Evolutionary conservation across 2,888 invertebrate genomes (phyloP).

Genomic region (Eupeodes luniger): DNA sequence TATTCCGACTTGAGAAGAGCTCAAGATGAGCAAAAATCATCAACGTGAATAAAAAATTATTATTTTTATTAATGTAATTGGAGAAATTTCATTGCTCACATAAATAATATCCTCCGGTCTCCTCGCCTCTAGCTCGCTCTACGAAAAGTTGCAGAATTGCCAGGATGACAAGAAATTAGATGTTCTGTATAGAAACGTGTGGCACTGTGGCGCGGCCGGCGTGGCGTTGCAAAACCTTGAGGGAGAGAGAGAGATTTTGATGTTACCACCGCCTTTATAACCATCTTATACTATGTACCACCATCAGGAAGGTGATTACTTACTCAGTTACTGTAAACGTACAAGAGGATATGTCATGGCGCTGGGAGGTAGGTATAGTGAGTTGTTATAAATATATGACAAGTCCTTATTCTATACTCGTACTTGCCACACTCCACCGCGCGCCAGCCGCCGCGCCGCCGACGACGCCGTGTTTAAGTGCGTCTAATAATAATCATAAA

Average conservation of each 20-base stretch:
- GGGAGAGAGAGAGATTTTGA: background rate
- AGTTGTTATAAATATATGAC: background rate
- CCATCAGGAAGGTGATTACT: constrained; percentile 55
- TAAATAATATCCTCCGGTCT: constrained; percentile 49
- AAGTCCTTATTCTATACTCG: background rate
- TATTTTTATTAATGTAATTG: constrained; percentile 74
- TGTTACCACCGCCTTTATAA: constrained; percentile 19
- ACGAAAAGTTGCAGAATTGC: constrained; percentile 55
- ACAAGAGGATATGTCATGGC: constrained; percentile 57
- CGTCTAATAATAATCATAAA: constrained; percentile 76
- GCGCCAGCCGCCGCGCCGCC: too few relatives aligned
- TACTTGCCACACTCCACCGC: background rate
- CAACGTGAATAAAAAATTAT: constrained; percentile 73
- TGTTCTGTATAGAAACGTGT: background rate
- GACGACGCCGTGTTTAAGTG: constrained; percentile 59
- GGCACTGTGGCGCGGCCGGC: background rate
- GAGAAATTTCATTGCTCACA: constrained; percentile 70
- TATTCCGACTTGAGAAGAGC: constrained; percentile 9
- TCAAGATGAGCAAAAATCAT: constrained; percentile 47
- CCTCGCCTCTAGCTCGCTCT: background rate
- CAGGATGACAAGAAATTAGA: constrained; percentile 66
- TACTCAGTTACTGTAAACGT: constrained; percentile 44
- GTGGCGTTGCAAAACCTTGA: background rate
- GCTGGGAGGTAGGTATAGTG: background rate
- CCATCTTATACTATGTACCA: constrained; percentile 34